These are phyloP conservation scores for Trididemnum miniatum DNA, from an alignment of 23 tunicate genomes.

Conservation along the genomic window DNA sequence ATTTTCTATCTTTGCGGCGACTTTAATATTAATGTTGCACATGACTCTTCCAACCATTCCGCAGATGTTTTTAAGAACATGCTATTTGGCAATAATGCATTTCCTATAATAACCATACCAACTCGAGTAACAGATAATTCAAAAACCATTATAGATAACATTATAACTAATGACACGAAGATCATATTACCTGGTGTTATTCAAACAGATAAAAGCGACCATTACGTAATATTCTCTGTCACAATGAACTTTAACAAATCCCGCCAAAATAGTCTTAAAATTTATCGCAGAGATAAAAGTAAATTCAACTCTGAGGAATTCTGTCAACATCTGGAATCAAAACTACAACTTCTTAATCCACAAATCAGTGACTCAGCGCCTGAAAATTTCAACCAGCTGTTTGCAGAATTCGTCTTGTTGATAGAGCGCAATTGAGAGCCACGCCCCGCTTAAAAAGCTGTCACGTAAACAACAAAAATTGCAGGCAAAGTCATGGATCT, in stretches of 20 bases:
- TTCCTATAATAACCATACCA: background rate
- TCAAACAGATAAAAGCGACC: background rate
- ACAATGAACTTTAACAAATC: background rate
- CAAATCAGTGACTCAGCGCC: background rate
- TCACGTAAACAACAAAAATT: background rate
- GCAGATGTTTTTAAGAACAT: too few relatives aligned
- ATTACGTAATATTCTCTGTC: too few relatives aligned
- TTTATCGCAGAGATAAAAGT: background rate
- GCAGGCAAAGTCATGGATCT: background rate
- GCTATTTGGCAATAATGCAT: background rate
- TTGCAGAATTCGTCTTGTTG: background rate
- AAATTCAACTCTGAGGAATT: background rate
- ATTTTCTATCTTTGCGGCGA: too few relatives aligned
- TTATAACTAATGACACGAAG: background rate
- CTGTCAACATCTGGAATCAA: background rate
- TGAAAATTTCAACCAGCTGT: too few relatives aligned
- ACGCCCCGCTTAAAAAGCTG: background rate
- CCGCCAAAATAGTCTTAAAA: background rate
- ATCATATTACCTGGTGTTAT: background rate
- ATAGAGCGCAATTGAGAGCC: background rate
- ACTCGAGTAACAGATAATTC: background rate
- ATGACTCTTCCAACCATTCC: too few relatives aligned
- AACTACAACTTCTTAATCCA: background rate
- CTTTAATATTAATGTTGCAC: too few relatives aligned
- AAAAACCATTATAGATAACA: background rate